A percentile compares a stretch with the other conserved stretches of the same genome.
phyloP scores from a whole-genome alignment of 1,140 invertebrate genomes.

The Diorhabda carinulata region DNA sequence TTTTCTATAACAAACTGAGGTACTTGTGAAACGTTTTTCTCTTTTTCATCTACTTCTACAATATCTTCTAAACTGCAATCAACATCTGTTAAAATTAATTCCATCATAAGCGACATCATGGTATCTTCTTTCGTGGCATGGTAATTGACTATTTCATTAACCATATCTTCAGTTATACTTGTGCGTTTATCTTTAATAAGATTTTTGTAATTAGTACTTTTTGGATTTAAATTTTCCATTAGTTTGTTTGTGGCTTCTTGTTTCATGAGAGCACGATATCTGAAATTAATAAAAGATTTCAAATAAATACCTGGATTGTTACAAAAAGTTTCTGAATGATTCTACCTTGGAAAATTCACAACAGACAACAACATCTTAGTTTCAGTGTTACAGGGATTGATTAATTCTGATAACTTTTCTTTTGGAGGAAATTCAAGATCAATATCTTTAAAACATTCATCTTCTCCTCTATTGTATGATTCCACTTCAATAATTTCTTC shows the following conservation, averaged over 20 bases:
- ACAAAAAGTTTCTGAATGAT: too few relatives aligned
- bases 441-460: neutral
- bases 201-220: slow-evolving; percentile 22
- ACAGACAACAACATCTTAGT: slow-evolving; percentile 32
- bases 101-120: slow-evolving; percentile 34
- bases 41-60: neutral
- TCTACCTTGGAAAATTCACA: slow-evolving; percentile 19
- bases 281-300: neutral
- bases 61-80: slow-evolving; percentile 23
- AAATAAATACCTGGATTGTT: too few relatives aligned
- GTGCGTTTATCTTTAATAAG: slow-evolving; percentile 20
- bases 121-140: slow-evolving; percentile 29
- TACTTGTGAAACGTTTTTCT: neutral
- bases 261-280: slow-evolving; percentile 25
- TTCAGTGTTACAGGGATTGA: slow-evolving; percentile 33
- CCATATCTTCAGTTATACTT: slow-evolving; percentile 13
- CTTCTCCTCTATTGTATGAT: neutral
- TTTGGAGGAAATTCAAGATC: slow-evolving; percentile 25
- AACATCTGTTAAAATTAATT: slow-evolving; percentile 31
- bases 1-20: slow-evolving; percentile 18
- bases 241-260: slow-evolving; percentile 21
- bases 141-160: slow-evolving; percentile 28
- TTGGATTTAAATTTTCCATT: slow-evolving; percentile 24
- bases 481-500: neutral
- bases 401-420: slow-evolving; percentile 31